Evolutionary conservation across 1,140 invertebrate genomes (phyloP), one percentile per base, ranked within the genome.

Genomic region (Aphidius ervi): DNA sequence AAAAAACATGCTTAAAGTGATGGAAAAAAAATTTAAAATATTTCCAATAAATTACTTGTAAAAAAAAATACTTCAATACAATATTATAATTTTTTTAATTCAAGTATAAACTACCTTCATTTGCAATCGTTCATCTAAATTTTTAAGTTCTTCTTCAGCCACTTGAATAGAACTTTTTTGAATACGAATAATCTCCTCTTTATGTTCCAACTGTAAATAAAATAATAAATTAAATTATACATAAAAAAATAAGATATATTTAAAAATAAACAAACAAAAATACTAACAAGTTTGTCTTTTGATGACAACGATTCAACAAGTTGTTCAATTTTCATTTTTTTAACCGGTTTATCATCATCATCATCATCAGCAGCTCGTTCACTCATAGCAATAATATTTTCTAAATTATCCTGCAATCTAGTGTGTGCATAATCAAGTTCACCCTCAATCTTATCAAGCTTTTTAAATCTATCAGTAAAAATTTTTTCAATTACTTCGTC

Each of bases 271-370:
- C 3, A 37, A 61, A 45, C 10, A 56, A 9, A 5, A 46, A 58
- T 37, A 67, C 68, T 74, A 65, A 80, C 78, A 10, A 79, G 68
- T 69, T 76, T 76, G 47, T 78, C 71, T 53, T 80, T 79, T 7
- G 74, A 75, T 47, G 61, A 65, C 8, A 76, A 37, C 59, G 68
- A 54, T 58, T 57, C 65, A 65, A 71, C 72, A 6, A 78, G 59
- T 61, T 75, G 68, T 31, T 71, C 70, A 20, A 77, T 62, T 60
- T 77, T 74, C n/a, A 57, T 23, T 23, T 43, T 54, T n/a, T 54
- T 10, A 9, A 5, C 5, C 16, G 6, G 20, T 54, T 31, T 50
- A 42, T 49, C 37, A 45, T 40, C 45, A 53, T 61, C 41, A 55
- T 1, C 48, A 31, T 48, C 16, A 16, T 16, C 16, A 16, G 16